These are phyloP conservation scores for Pyrochroa serraticornis DNA, from an alignment of 2,888 invertebrate species.

Conservation along the genomic window DNA sequence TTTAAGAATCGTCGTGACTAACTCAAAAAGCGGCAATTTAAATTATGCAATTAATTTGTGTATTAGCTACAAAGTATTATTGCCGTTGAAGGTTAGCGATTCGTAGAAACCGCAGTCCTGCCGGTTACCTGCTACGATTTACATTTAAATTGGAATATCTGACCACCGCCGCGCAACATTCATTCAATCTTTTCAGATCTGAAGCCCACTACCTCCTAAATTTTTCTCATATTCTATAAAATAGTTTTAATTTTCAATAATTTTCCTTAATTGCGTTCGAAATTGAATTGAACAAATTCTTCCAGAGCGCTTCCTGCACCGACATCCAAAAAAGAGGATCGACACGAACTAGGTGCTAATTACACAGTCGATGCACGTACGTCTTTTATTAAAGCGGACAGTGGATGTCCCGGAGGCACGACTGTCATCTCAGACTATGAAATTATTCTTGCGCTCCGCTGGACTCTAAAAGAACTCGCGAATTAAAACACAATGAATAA, in stretches of 20 bases:
- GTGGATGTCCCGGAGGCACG: conserved; percentile 45
- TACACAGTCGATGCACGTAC: conserved; percentile 45
- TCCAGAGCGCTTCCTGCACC: background rate
- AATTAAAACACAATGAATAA: conserved; percentile 48
- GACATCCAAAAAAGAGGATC: conserved; percentile 11
- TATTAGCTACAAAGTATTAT: conserved; percentile 19
- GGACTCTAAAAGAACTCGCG: conserved; percentile 44
- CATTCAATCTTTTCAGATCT: background rate
- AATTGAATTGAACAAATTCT: background rate
- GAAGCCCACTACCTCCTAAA: background rate
- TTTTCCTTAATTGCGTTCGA: background rate
- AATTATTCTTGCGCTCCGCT: conserved; percentile 48
- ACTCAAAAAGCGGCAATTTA: conserved; percentile 1
- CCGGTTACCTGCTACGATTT: conserved; percentile 18
- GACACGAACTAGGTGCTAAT: conserved; percentile 27
- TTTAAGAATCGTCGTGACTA: conserved; percentile 17
- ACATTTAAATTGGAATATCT: conserved; percentile 27
- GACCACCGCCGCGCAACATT: background rate
- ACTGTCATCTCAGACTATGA: conserved; percentile 49
- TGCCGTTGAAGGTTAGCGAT: conserved; percentile 12
- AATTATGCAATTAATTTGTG: conserved; percentile 17
- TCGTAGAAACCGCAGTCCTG: conserved; percentile 12
- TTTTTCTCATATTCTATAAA: too few relatives aligned
- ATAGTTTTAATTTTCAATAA: background rate
- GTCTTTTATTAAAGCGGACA: conserved; percentile 49